A percentile compares a stretch with the other conserved stretches of the same genome.
Conservation (phyloP, 2,797 vertebrate species). For the Molossus alvarezi region DNA sequence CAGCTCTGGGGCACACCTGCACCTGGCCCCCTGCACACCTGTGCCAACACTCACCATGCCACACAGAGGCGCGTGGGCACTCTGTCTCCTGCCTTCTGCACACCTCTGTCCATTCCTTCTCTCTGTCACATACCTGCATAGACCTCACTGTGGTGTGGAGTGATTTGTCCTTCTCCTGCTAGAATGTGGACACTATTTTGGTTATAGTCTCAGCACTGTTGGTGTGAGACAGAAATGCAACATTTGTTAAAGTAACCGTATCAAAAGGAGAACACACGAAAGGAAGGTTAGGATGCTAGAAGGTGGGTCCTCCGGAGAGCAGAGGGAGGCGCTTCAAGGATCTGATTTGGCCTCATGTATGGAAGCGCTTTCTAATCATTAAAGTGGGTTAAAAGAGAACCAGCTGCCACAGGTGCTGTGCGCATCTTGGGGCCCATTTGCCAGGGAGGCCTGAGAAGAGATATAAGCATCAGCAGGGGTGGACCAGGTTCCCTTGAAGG, state of each 20-base stretch:
- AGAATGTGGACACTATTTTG: fast-evolving
- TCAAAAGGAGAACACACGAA: fast-evolving
- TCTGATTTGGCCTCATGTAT: fast-evolving
- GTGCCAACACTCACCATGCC: fast-evolving
- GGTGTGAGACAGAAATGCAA: neutral
- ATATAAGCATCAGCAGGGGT: fast-evolving
- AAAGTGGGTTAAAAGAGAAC: too few species aligned
- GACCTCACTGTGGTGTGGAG: fast-evolving
- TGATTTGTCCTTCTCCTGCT: neutral
- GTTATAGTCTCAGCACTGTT: neutral
- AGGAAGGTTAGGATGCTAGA: neutral
- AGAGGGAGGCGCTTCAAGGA: fast-evolving
- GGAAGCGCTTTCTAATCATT: neutral
- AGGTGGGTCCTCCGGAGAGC: neutral
- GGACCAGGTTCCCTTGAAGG: neutral
- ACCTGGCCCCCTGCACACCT: neutral
- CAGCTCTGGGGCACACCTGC: too few species aligned
- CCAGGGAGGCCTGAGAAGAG: neutral
- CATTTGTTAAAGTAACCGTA: neutral
- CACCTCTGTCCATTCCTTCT: neutral
- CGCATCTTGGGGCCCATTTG: fast-evolving
- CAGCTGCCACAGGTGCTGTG: neutral
- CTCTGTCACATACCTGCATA: too few species aligned
- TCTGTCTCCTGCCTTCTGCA: neutral
- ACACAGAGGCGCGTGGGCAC: fast-evolving